phyloP scores from a whole-genome alignment of 2,113 vertebrate genomes.

The Larimichthys polyactis region DNA sequence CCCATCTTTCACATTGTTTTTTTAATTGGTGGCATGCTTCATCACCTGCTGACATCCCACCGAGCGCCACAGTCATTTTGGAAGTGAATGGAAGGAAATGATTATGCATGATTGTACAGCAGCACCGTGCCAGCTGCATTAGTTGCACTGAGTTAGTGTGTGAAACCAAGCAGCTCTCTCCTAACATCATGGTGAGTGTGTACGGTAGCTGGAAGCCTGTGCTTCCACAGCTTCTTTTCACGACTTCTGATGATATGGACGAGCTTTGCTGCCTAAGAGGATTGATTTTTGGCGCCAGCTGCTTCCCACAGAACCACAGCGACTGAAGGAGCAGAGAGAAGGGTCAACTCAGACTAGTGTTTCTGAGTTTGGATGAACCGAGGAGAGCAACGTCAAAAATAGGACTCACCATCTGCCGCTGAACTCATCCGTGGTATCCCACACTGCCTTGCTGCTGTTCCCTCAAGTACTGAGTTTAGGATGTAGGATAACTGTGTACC shows the following conservation, averaged over 20 bases:
- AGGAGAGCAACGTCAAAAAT: conserved; percentile 65
- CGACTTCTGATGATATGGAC: conserved; percentile 19
- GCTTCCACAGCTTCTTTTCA: conserved; percentile 23
- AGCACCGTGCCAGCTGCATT: not conserved
- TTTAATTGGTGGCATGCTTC: conserved; percentile 13
- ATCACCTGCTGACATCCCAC: conserved; percentile 16
- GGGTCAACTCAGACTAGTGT: conserved; percentile 52
- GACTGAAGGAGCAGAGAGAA: conserved; percentile 37
- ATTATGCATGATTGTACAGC: not conserved
- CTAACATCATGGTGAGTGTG: not conserved
- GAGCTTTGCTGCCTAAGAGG: conserved; percentile 53
- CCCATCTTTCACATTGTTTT: conserved; percentile 36
- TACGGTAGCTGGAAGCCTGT: conserved; percentile 14
- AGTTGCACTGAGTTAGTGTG: not conserved
- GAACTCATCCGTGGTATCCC: not conserved
- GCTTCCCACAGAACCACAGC: conserved; percentile 17
- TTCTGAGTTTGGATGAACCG: conserved; percentile 23
- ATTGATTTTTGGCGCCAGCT: conserved; percentile 52
- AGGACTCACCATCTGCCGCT: conserved; percentile 84
- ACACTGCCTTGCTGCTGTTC: not conserved
- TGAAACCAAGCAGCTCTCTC: conserved; percentile 22
- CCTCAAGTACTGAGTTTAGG: not conserved
- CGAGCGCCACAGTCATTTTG: not conserved
- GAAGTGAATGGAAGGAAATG: conserved; percentile 10
- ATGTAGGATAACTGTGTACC: not conserved